phyloP scores from a whole-genome alignment of 2,797 vertebrate genomes.

The Eutrigla gurnardus region DNA sequence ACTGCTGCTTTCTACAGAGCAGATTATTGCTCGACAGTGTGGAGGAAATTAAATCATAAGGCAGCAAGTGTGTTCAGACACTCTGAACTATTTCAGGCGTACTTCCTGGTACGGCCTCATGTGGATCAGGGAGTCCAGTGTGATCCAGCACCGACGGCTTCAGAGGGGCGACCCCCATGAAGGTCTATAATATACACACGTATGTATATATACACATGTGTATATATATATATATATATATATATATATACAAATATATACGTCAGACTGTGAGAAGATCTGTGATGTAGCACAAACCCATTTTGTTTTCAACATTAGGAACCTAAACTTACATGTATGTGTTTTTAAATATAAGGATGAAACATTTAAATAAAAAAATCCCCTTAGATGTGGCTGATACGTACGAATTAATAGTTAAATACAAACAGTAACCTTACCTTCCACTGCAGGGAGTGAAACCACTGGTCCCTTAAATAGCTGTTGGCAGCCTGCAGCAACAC shows the following conservation, averaged over 20 bases:
- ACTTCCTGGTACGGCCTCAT: slow-evolving; percentile 22
- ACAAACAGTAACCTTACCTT: slow-evolving; percentile 86
- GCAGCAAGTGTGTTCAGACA: neutral
- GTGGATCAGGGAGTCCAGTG: slow-evolving; percentile 21
- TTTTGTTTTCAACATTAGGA: slow-evolving; percentile 3
- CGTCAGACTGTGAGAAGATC: neutral
- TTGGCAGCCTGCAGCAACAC: slow-evolving; percentile 91
- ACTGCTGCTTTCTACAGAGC: neutral
- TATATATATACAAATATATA: too few species aligned
- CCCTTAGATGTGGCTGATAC: neutral
- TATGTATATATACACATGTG: too few species aligned
- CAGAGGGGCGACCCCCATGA: slow-evolving; percentile 23
- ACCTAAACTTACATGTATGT: neutral
- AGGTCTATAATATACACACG: neutral
- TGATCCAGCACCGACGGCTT: slow-evolving; percentile 1
- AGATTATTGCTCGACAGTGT: neutral
- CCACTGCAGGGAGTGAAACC: slow-evolving; percentile 99
- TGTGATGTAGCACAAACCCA: neutral
- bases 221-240: too few species aligned
- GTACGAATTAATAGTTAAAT: slow-evolving; percentile 47
- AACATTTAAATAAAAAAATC: neutral
- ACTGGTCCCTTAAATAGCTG: slow-evolving; percentile 99
- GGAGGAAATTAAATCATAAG: slow-evolving; percentile 8
- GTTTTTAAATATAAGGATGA: neutral
- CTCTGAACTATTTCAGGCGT: neutral